These are phyloP conservation scores for Ricordea florida DNA, from an alignment of 92 coral and sea anemone genomes.

Conservation along the genomic window DNA sequence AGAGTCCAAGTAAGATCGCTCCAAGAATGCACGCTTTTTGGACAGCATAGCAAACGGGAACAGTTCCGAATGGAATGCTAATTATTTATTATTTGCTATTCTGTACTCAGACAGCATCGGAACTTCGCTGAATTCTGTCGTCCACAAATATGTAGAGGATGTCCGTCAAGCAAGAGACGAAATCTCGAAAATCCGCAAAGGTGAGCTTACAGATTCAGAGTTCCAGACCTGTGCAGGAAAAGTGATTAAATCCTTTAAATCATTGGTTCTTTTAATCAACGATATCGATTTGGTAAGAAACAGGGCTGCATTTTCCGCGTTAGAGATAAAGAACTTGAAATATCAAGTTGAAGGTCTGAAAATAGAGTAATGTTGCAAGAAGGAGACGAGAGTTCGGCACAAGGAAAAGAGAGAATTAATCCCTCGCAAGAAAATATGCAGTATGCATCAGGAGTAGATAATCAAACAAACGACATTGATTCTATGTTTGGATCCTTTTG, in stretches of 20 bases:
- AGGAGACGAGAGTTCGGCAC: background rate
- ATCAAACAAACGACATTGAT: background rate
- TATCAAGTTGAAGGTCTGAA: background rate
- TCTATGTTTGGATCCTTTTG: slow-evolving; percentile 25
- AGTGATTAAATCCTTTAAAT: background rate
- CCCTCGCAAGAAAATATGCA: too few species aligned
- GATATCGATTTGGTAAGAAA: background rate
- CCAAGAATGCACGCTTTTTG: background rate
- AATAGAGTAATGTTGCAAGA: background rate
- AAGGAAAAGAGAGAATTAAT: background rate
- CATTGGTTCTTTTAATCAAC: background rate
- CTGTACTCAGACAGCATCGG: background rate
- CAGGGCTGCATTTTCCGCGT: background rate
- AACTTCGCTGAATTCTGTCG: background rate
- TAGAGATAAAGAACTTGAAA: background rate
- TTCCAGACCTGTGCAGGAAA: background rate
- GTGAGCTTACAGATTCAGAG: background rate
- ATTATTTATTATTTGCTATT: background rate
- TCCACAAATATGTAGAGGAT: background rate
- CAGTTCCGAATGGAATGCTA: background rate
- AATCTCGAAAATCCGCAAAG: background rate
- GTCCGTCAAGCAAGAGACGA: background rate
- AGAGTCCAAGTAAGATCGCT: background rate
- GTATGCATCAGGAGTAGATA: too few species aligned
- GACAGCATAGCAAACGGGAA: background rate